Evolutionary conservation across 30 jellyfish, hydroid and myxozoan species (phyloP).

Genomic region (Turritopsis rubra): DNA sequence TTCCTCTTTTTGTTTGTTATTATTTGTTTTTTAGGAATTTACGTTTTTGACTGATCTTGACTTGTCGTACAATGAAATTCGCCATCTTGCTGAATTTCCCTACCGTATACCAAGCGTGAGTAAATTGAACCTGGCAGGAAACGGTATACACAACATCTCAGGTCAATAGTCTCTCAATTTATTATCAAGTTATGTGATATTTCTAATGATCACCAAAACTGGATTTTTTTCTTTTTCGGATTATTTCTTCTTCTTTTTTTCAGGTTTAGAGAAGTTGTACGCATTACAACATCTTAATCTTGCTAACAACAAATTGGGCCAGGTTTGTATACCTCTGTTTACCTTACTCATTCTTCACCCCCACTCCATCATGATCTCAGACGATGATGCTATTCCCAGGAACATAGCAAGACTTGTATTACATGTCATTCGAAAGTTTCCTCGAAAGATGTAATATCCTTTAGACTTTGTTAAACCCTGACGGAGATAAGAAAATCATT

Average conservation of each 20-base stretch:
- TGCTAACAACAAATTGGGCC: constrained; percentile 48
- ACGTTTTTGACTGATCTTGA: constrained; percentile 58
- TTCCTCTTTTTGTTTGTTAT: not conserved
- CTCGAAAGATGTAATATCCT: no score
- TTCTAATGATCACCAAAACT: not conserved
- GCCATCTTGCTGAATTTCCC: constrained; percentile 65
- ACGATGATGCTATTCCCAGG: no score
- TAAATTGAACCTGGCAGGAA: constrained; percentile 61
- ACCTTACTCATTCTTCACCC: no score
- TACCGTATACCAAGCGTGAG: constrained; percentile 54
- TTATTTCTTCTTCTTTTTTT: not conserved
- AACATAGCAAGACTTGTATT: no score
- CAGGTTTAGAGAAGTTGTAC: constrained; percentile 78
- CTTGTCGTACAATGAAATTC: constrained; percentile 62
- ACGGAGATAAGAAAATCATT: no score
- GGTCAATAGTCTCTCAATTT: constrained; percentile 27
- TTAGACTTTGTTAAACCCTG: no score
- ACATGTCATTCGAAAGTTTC: no score
- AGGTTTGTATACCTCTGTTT: constrained; percentile 36
- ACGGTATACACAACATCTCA: constrained; percentile 50
- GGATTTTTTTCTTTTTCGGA: not conserved
- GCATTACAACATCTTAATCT: constrained; percentile 48
- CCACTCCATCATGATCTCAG: no score
- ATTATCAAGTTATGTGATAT: no score
- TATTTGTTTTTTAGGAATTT: constrained; percentile 33